Evolutionary conservation across 2,888 invertebrate genomes (phyloP).

Genomic region (Opisthograptis luteolata): DNA sequence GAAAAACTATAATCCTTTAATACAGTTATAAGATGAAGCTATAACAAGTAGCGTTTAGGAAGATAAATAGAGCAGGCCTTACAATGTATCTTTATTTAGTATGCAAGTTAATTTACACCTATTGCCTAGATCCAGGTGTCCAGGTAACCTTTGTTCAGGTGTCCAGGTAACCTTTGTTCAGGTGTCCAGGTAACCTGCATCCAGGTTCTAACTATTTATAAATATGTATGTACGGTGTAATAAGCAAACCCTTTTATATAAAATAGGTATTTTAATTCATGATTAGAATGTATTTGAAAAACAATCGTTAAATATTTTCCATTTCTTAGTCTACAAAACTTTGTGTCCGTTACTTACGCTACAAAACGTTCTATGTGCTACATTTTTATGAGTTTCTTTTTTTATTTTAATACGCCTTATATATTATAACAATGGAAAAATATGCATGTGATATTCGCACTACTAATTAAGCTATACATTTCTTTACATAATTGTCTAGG

Average conservation of each 20-base stretch:
- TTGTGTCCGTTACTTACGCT: constrained; percentile 7
- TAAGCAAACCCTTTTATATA: constrained; percentile 36
- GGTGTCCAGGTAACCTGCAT: no score
- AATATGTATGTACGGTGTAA: constrained; percentile 32
- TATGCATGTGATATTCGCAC: constrained; percentile 68
- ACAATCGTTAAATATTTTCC: constrained; percentile 32
- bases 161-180: no score
- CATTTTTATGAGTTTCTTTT: constrained; percentile 32
- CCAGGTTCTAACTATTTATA: constrained; percentile 24
- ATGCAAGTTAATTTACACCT: constrained; percentile 7
- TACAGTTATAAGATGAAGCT: constrained; percentile 10
- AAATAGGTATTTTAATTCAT: constrained; percentile 33
- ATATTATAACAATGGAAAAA: constrained; percentile 70
- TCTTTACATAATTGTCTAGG: constrained; percentile 55
- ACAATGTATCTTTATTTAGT: constrained; percentile 5
- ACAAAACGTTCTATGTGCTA: constrained; percentile 18
- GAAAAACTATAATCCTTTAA: constrained; percentile 18
- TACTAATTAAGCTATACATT: constrained; percentile 59
- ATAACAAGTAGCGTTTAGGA: constrained; percentile 10
- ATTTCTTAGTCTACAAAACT: no score
- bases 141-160: no score
- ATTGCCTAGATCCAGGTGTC: not conserved
- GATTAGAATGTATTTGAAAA: constrained; percentile 36
- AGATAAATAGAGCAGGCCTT: constrained; percentile 15
- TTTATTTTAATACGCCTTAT: constrained; percentile 32